Percentiles rank a stretch among this genome's conserved stretches.
phyloP scores from a whole-genome alignment of 2,888 invertebrate genomes.

The Exephanes ischioxanthus region DNA sequence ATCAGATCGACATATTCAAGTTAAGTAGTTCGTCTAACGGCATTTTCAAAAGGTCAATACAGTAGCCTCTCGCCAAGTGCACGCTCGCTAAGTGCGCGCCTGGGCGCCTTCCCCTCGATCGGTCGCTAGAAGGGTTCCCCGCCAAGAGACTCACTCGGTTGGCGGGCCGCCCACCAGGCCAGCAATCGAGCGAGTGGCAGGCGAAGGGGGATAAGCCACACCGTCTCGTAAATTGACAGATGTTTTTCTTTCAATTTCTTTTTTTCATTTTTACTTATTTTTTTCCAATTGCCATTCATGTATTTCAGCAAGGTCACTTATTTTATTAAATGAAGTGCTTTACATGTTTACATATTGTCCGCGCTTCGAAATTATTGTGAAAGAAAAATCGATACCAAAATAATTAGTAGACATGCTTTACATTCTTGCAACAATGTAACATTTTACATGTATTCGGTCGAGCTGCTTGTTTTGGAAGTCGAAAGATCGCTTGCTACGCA shows the following conservation, averaged over 20 bases:
- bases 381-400: neutral
- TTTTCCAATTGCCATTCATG: no score
- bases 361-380: no score
- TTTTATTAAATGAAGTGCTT: neutral
- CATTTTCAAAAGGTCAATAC: no score
- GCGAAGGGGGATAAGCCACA: neutral
- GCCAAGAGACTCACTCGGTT: neutral
- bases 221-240: no score
- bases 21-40: no score
- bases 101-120: neutral
- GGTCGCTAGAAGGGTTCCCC: neutral
- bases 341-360: neutral
- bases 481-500: neutral
- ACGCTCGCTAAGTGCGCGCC: constrained; percentile 3
- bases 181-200: neutral
- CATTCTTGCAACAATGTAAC: neutral
- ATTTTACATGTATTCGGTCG: neutral
- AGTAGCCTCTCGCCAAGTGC: neutral
- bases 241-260: no score
- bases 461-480: neutral
- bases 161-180: neutral
- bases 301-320: no score
- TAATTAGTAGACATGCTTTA: neutral
- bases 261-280: no score
- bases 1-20: no score